Conservation (phyloP, 2,113 vertebrate genomes). For the Osmerus mordax region DNA sequence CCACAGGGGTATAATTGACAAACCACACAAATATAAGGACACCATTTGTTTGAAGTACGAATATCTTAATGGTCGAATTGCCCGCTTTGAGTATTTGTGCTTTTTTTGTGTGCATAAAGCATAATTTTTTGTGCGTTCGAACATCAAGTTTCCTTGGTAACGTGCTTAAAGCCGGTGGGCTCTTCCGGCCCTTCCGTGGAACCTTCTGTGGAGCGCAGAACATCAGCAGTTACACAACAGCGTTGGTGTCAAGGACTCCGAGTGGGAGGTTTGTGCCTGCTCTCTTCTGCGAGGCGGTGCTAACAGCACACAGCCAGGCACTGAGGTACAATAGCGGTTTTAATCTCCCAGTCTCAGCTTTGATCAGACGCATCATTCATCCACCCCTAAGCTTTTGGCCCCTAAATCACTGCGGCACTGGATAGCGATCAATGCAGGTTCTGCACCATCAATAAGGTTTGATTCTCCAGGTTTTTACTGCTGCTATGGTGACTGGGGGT, state of each 20-base stretch:
- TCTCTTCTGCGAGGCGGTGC: neutral
- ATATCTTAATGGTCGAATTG: no score
- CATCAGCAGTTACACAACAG: slow-evolving; percentile 43
- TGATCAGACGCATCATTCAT: slow-evolving; percentile 14
- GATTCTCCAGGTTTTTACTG: neutral
- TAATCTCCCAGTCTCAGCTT: neutral
- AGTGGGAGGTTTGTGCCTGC: slow-evolving; percentile 21
- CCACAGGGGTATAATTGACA: no score
- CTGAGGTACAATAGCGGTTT: neutral
- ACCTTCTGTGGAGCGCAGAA: slow-evolving; percentile 41
- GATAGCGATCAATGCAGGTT: neutral
- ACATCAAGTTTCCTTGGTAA: slow-evolving; percentile 52
- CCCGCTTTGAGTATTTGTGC: neutral
- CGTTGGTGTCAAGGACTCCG: slow-evolving; percentile 40
- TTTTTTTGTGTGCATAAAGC: neutral
- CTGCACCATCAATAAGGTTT: neutral
- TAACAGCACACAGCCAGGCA: neutral
- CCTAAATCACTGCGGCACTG: slow-evolving; percentile 3
- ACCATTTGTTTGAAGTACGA: no score
- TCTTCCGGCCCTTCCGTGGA: slow-evolving; percentile 27
- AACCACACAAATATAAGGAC: no score
- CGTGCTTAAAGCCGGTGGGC: slow-evolving; percentile 25
- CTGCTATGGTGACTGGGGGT: neutral
- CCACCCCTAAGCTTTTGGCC: slow-evolving; percentile 7
- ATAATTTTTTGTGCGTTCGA: slow-evolving; percentile 25